These are phyloP conservation scores for Hystrix brachyura DNA, from an alignment of 2,113 vertebrate genomes.

Conservation along the genomic window DNA sequence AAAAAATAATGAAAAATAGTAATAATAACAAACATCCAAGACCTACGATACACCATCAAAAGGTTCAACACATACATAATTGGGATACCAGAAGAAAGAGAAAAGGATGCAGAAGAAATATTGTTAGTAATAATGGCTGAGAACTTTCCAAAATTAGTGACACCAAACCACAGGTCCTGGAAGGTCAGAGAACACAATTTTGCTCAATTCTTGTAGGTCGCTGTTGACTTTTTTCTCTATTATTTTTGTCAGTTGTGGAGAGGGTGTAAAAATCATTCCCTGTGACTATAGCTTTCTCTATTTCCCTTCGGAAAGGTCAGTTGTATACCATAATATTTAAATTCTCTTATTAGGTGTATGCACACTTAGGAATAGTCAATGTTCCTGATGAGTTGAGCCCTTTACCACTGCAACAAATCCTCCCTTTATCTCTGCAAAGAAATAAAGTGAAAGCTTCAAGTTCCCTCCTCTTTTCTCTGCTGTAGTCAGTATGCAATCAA, in stretches of 20 bases:
- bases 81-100: neutral
- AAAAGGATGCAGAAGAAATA: neutral
- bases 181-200: neutral
- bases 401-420: neutral
- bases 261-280: neutral
- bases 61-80: neutral
- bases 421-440: neutral
- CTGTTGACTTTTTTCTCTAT: neutral
- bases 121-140: neutral
- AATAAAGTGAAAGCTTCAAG: neutral
- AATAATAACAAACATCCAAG: neutral
- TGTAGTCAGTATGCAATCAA: neutral
- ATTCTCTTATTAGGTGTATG: neutral
- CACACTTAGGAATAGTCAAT: neutral
- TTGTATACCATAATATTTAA: neutral
- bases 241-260: neutral
- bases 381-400: neutral
- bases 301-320: neutral
- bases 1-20: neutral
- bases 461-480: neutral
- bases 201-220: neutral
- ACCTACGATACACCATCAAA: neutral
- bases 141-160: neutral
- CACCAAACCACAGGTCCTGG: neutral
- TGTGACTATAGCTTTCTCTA: neutral